Percentiles rank a stretch among this genome's conserved stretches.
phyloP scores from a whole-genome alignment of 2,888 invertebrate species.

The Creontiades dilutus region DNA sequence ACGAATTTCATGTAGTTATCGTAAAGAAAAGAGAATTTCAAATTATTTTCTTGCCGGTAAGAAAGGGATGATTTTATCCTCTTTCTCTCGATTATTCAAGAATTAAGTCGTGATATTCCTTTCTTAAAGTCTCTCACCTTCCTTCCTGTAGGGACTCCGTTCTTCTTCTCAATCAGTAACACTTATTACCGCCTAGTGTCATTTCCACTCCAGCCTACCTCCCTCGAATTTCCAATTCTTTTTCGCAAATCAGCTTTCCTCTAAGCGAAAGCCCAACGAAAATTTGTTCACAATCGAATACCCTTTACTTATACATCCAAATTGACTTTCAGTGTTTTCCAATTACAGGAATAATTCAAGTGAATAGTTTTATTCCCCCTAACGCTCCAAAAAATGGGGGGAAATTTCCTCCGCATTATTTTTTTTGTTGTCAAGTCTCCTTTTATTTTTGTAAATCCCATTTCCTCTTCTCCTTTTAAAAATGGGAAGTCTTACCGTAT shows the following conservation, averaged over 20 bases:
- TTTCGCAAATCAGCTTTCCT: not conserved
- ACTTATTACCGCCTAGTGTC: too few species aligned
- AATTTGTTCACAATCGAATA: not conserved
- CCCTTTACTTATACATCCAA: not conserved
- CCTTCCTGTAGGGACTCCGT: too few species aligned
- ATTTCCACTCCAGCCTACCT: too few species aligned
- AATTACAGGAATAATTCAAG: constrained; percentile 34
- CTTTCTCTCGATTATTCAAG: too few species aligned
- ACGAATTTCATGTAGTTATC: too few species aligned
- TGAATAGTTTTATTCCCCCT: not conserved
- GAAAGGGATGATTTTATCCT: too few species aligned
- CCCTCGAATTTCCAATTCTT: not conserved
- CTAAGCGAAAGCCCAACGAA: not conserved
- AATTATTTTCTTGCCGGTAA: too few species aligned
- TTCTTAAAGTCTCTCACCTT: too few species aligned
- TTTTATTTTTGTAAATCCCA: constrained; percentile 2
- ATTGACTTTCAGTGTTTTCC: constrained; percentile 23
- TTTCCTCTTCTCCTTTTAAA: not conserved
- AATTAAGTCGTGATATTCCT: too few species aligned
- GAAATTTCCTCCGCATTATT: not conserved
- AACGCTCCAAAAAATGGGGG: not conserved
- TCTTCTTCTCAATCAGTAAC: too few species aligned
- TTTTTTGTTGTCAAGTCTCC: not conserved
- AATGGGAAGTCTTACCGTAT: constrained; percentile 11
- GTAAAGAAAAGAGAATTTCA: too few species aligned